Evolutionary conservation across 2,888 invertebrate genomes (phyloP).

Genomic region (Cantharis flavilabris): DNA sequence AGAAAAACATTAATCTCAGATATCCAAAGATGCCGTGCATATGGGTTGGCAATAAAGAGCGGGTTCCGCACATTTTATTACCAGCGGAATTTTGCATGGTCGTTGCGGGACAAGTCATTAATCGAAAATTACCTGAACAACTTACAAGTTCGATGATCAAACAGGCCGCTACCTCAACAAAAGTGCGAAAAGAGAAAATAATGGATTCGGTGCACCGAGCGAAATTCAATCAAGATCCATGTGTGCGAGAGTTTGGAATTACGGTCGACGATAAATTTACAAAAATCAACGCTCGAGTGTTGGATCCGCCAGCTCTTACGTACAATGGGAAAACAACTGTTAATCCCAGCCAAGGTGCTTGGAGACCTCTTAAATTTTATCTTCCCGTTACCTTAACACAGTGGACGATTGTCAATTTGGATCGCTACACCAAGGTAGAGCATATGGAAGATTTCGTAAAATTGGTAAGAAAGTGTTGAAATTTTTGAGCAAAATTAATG

Average conservation of each 20-base stretch:
- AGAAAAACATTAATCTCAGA: conserved; percentile 14
- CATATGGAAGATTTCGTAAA: background rate
- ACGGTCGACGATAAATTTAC: conserved; percentile 75
- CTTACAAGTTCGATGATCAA: conserved; percentile 89
- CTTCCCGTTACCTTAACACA: conserved; percentile 44
- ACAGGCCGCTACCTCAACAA: conserved; percentile 81
- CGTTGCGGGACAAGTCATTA: conserved; percentile 74
- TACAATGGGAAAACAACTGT: conserved; percentile 58
- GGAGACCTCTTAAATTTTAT: conserved; percentile 53
- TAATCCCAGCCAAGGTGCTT: conserved; percentile 53
- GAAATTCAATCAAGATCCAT: conserved; percentile 55
- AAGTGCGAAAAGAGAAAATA: conserved; percentile 79
- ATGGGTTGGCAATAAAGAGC: conserved; percentile 63
- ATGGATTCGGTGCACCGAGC: conserved; percentile 60
- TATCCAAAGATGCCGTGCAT: conserved; percentile 80
- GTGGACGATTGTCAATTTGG: conserved; percentile 59
- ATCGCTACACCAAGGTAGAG: conserved; percentile 26
- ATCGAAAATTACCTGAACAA: conserved; percentile 77
- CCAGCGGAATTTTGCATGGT: conserved; percentile 86
- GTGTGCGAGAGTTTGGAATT: conserved; percentile 81
- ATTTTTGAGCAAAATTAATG: background rate
- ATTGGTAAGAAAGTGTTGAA: conserved; percentile 42
- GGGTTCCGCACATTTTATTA: conserved; percentile 70
- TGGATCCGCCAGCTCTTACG: conserved; percentile 74
- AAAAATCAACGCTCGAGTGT: conserved; percentile 75